Evolutionary conservation across 92 coral and sea anemone species (phyloP), one percentile per base, ranked within the genome.

Genomic region (Isaurus tuberculatus): DNA sequence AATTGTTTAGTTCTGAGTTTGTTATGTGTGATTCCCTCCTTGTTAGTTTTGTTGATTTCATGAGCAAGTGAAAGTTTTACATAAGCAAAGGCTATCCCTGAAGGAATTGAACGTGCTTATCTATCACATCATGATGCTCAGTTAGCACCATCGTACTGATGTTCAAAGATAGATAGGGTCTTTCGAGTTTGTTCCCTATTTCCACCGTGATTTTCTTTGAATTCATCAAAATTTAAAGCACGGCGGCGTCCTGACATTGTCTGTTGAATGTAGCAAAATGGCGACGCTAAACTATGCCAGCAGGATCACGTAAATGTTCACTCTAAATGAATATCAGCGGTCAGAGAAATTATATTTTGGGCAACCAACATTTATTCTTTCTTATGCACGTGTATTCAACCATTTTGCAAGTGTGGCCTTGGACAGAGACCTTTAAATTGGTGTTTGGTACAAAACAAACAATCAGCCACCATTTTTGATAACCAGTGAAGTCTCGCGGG

Each of bases 1-100:
- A 61, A 28, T 19, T 61, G 68, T 22, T 61, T 61, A 22, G 7
- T 61, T 61, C 29, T 61, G 31, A 61, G 68, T 61, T 61, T 61
- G 68, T 61, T 61, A 61, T 61, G 68, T 1, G 68, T 61, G 68
- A 61, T 61, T 61, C 57, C 57, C 44, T 40, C 2, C 44, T 40
- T 40, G 44, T 40, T 40, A 40, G 2, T 40, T 40, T 40, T 40
- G 44, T 40, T 40, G 44, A 40, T 40, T 40, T 40, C 44, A 1
- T 40, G 44, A 40, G 1, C 44, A 40, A 40, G 44, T 40, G 44
- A 40, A 40, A 40, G 57, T 49, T 49, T 49, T 49, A 49, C 57
- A 0, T 49, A 49, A 49, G 20, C 57, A 49, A 49, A 49, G 57
- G 57, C 57, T 49, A 49, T 49, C 57, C 44, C 44, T 40, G 44